Conservation (phyloP, 2,797 vertebrate species). For the Cuniculus paca region DNA sequence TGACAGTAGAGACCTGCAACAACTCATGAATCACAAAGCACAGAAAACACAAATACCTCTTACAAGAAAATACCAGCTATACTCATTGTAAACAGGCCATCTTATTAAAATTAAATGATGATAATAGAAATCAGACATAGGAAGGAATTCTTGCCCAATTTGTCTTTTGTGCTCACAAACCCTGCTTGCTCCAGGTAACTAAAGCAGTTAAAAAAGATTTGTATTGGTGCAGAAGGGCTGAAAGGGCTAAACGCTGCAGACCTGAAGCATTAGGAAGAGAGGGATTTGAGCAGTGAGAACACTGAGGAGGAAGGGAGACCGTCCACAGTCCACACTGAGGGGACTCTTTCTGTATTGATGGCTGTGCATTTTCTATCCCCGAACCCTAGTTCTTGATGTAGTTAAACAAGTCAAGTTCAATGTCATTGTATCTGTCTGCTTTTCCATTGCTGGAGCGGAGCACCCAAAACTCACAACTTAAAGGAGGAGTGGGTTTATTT, state of each 20-base stretch:
- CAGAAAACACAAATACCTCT: background rate
- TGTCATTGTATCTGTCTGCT: background rate
- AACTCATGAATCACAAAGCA: background rate
- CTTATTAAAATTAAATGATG: background rate
- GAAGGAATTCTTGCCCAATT: background rate
- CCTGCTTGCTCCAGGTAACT: background rate
- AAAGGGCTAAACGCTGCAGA: background rate
- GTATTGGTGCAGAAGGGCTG: background rate
- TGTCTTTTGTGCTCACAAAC: background rate
- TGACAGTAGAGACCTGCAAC: background rate
- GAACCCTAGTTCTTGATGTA: background rate
- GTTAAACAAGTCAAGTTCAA: background rate
- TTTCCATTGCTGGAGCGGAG: background rate
- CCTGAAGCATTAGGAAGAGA: background rate
- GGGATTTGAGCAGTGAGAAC: background rate
- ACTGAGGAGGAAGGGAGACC: background rate
- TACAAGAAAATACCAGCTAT: background rate
- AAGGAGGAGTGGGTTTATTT: background rate
- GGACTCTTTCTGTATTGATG: background rate
- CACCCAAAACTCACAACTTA: background rate
- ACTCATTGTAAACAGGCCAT: background rate
- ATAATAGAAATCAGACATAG: background rate
- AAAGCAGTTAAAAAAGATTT: background rate
- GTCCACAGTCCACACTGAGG: accelerated
- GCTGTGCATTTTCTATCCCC: background rate